phyloP scores from a whole-genome alignment of 2,113 vertebrate species.

The Aptenodytes forsteri region DNA sequence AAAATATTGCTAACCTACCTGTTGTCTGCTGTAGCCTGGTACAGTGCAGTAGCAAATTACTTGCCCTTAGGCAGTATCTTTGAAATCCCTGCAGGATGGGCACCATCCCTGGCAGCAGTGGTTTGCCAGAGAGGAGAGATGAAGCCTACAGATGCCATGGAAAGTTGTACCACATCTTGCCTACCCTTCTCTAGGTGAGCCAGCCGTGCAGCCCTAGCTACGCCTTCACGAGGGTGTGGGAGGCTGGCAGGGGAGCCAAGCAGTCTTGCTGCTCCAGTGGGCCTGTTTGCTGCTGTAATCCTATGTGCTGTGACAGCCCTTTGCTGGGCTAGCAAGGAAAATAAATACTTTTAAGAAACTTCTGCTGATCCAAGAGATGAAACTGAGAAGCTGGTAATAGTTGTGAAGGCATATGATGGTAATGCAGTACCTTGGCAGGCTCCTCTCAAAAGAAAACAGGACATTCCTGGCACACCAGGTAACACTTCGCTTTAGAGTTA shows the following conservation, averaged over 20 bases:
- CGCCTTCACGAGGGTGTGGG: rapidly evolving
- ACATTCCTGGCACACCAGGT: constrained; percentile 55
- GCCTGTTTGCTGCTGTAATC: not conserved
- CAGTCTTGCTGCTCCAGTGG: not conserved
- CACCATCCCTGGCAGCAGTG: rapidly evolving
- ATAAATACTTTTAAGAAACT: constrained; percentile 22
- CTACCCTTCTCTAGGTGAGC: not conserved
- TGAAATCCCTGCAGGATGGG: not conserved
- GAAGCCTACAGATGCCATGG: not conserved
- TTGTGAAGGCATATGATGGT: constrained; percentile 42
- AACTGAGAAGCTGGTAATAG: constrained; percentile 65
- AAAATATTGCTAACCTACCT: not conserved
- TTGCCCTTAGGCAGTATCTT: not conserved
- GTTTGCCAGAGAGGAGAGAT: not conserved
- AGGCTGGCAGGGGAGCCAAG: rapidly evolving
- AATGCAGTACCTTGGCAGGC: constrained; percentile 39
- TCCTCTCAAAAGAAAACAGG: constrained; percentile 47
- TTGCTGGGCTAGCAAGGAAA: not conserved
- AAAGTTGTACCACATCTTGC: not conserved
- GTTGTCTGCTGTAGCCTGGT: not conserved
- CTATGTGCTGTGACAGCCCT: not conserved
- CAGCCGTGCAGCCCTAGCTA: not conserved
- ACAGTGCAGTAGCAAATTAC: not conserved
- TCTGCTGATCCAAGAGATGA: constrained; percentile 15
- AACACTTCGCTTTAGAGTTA: not conserved